Base-by-base conservation (phyloP, 2,797 vertebrate genomes). In the Urosaurus nigricauda region DNA sequence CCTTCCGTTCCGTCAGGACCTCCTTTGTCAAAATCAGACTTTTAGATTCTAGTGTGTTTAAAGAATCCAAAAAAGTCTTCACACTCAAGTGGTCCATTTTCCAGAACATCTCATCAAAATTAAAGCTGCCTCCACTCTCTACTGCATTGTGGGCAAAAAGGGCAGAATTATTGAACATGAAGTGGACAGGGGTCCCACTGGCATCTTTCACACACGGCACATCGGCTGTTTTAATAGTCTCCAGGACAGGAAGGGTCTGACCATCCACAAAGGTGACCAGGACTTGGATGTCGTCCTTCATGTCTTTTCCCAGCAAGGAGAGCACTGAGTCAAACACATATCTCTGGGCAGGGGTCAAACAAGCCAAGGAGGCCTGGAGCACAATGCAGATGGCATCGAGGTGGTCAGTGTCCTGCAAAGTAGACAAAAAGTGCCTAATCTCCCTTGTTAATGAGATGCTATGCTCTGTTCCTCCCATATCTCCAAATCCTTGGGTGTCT, bases 401-500 rank as follows among this genome's bases (percentile, higher is more conserved):
- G 11, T 87, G 83, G 53, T 87, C 71, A 8, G 51, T 70, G 4
- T 80, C 80, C 3, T 19, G 35, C 35, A 40, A 40, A 17, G 51
- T 47, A 35, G 65, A 84, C 56, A 93, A 89, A 78, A 90, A 90
- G 32, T 68, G 21, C n/a, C 21, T 12, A 11, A 93, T 82, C 26
- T 84, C 12, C 21, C 83, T 14, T 6, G 53, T 80, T 4, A 95
- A 77, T 17, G 43, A 3, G 75, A 83, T 83, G 32, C 92, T 93
- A 0, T 56, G 13, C 2, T 83, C 83, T n/a, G n/a, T 32, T 47
- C 88, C 92, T 60, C 51, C 53, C 1, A 89, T 90, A 60, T 93
- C 88, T 43, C 90, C 88, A 80, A 91, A 95, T 37, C 92, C 94
- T 47, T 94, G 95, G 5, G 91, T 94, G 84, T 95, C 92, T n/a